phyloP scores from a whole-genome alignment of 2,797 vertebrate genomes.

The Poecilia picta region DNA sequence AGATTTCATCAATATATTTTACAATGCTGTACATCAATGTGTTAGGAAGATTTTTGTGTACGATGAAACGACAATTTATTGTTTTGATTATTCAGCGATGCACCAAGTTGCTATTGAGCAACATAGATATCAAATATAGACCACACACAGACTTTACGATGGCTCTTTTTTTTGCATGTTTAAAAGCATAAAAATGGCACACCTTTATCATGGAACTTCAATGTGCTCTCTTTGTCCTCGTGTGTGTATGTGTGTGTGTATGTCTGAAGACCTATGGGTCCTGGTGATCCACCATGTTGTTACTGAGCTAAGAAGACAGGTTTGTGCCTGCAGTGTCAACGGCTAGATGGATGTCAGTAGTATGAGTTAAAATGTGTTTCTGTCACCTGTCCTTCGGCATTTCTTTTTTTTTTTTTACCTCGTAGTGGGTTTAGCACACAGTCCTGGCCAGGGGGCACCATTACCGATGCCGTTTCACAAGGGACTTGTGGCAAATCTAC shows the following conservation, averaged over 20 bases:
- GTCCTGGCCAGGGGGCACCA: conserved; percentile 69
- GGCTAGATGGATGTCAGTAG: conserved; percentile 71
- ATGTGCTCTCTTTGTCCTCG: background rate
- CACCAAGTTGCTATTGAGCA: too few relatives aligned
- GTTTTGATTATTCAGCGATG: too few relatives aligned
- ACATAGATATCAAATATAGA: background rate
- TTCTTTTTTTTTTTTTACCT: conserved; percentile 50
- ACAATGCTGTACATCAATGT: background rate
- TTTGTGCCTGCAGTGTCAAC: conserved; percentile 63
- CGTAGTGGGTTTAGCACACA: conserved; percentile 52
- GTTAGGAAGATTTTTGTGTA: background rate
- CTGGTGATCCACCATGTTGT: conserved; percentile 62
- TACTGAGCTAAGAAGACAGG: conserved; percentile 70
- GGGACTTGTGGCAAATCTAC: conserved; percentile 60
- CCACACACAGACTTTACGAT: background rate
- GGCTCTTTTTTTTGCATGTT: background rate
- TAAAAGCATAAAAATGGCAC: background rate
- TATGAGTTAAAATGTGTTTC: conserved; percentile 72
- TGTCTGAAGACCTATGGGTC: conserved; percentile 34
- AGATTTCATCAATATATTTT: background rate
- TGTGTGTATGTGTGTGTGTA: background rate
- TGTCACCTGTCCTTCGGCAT: conserved; percentile 66
- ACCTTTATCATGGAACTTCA: background rate
- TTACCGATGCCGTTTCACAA: conserved; percentile 54
- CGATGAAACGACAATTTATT: too few relatives aligned